Base-by-base conservation (phyloP, 1,140 invertebrate species). In the Brachionus asplanchnoidis region DNA sequence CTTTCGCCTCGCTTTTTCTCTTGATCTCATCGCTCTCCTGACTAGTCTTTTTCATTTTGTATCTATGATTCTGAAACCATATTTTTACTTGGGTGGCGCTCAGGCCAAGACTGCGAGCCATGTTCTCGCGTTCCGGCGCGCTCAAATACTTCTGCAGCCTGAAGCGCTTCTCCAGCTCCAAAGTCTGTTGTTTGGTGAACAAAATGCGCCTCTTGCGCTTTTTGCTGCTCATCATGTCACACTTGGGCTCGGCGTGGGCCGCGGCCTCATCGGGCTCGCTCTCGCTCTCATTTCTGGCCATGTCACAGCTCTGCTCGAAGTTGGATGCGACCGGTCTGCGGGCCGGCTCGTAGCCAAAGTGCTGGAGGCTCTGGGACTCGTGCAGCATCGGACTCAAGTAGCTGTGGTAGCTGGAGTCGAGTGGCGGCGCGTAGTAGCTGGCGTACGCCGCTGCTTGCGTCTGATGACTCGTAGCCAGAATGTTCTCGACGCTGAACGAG, bases 81-180 rank as follows among this genome's bases (percentile, higher is more conserved):
- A 98, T 99, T 93, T 99, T 99, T 60, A 99, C 97, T 44, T 98
- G 96, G 0, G 95, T 97, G 0, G 96, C 95, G 0, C 96, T 97
- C 36, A 98, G 90, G 14, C 95, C 92, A 28, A 98, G 97, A 60
- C 97, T 92, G 65, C 94, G 95, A 0, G 97, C 97, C 70, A 99
- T 90, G 87, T 98, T 95, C 89, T 99, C 97, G 23, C 97, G 90
- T 90, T 99, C 97, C 0, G 95, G 95, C 0, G 96, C 96, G 11
- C 95, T 97, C 12, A 99, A 91, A 88, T 99, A 99, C 73, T 95
- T 92, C 89, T 98, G 97, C 88, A 98, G 95, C n/a, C 95, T 93
- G 89, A 99, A 99, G 68, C 96, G 91, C 87, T 96, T 91, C 88
- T 99, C 97, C 85, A 99, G 88, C 88, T 98, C 96, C 88, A 94